These are phyloP conservation scores for Vanessa atalanta DNA, from an alignment of 1,140 invertebrate genomes.

Conservation along the genomic window DNA sequence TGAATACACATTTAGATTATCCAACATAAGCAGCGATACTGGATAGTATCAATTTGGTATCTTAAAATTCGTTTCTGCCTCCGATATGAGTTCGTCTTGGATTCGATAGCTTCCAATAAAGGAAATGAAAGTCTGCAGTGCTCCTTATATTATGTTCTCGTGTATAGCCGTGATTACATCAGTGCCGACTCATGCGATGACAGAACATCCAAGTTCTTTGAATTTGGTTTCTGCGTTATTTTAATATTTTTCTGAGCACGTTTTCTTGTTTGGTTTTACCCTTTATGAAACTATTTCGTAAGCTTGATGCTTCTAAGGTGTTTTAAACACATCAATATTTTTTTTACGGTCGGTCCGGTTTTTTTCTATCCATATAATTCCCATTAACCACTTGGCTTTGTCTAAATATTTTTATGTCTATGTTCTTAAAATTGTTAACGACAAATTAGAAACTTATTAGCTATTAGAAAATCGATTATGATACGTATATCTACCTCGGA, in stretches of 20 bases:
- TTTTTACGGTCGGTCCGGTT: too few relatives aligned
- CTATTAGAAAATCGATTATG: neutral
- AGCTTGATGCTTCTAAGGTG: too few relatives aligned
- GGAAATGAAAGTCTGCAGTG: slow-evolving; percentile 34
- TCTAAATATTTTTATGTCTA: too few relatives aligned
- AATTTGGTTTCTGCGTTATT: slow-evolving; percentile 9
- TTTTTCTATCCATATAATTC: too few relatives aligned
- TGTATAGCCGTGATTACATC: slow-evolving; percentile 26
- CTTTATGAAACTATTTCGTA: too few relatives aligned
- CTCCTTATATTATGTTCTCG: slow-evolving; percentile 20
- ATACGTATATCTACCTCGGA: neutral
- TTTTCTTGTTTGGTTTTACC: neutral
- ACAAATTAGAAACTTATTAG: neutral
- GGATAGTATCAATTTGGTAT: neutral
- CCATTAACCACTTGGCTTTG: too few relatives aligned
- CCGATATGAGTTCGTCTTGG: slow-evolving; percentile 5
- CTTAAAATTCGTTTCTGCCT: neutral
- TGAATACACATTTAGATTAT: neutral
- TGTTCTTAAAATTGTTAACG: too few relatives aligned
- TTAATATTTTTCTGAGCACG: neutral
- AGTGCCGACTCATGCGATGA: slow-evolving; percentile 29
- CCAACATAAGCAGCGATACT: neutral
- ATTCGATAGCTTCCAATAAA: slow-evolving; percentile 28
- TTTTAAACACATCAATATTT: too few relatives aligned
- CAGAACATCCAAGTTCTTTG: slow-evolving; percentile 22